Evolutionary conservation across 2,888 invertebrate species (phyloP), one percentile per base, ranked within the genome.

Genomic region (Byasa hedistus): DNA sequence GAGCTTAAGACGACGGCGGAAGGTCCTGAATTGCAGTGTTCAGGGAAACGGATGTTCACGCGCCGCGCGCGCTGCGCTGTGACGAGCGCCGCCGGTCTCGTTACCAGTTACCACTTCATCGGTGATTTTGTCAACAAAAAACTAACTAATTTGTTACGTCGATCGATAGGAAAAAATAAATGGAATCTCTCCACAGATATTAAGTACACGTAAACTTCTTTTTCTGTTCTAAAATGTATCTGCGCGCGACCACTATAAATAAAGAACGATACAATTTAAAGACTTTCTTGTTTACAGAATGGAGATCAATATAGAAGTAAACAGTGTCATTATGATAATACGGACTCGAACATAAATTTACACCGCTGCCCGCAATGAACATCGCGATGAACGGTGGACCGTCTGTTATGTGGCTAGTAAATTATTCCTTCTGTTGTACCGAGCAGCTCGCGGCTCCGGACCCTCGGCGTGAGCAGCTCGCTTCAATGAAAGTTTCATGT

Each of bases 81-180:
- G 10, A 32, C 8, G 10, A 32, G 1, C 32, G 10, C 32, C 32
- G 32, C 32, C 10, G 10, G 32, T 32, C 32, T 32, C 32, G 32
- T n/a, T n/a, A n/a, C 57, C 27, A 55, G 66, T 62, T 62, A 62
- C 66, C 44, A 48, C 66, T 66, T 58, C 48, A 66, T 66, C 62
- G 54, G 62, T 44, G 44, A 62, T 62, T 24, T 36, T 21, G 32
- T 55, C 60, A 56, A 32, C 19, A 24, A 22, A n/a, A 56, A 61
- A 32, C 39, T 36, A 48, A 48, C 57, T 36, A 12, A 4, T 10
- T 8, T 12, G 39, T 15, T 39, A 39, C 39, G 12, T 12, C 17
- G 12, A 15, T 12, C 39, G 15, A 39, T 15, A 17, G 15, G 15
- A 15, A 39, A 15, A 15, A 15, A 1, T 39, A 39, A 39, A 39